These are phyloP conservation scores for Augochlorella aurata DNA, from an alignment of 2,888 invertebrate species.

Conservation along the genomic window DNA sequence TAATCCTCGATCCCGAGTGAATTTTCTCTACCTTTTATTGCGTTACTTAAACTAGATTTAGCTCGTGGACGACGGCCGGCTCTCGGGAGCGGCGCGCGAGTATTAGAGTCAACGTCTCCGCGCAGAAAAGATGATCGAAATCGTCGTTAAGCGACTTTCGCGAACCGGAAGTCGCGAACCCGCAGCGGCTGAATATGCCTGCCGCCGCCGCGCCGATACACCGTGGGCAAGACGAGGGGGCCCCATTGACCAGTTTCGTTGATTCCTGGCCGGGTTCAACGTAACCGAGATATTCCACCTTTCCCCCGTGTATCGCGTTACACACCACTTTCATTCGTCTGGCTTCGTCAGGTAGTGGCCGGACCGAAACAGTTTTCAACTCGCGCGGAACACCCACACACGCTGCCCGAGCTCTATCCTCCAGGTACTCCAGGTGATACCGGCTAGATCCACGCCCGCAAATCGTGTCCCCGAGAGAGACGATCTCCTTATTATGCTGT, in stretches of 20 bases:
- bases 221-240: constrained; percentile 2
- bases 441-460: neutral
- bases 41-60: constrained; percentile 14
- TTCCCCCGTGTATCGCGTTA: constrained; percentile 60
- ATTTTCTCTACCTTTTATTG: constrained; percentile 7
- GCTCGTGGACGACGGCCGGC: neutral
- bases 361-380: constrained; percentile 54
- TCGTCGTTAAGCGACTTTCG: constrained; percentile 8
- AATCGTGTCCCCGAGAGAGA: neutral
- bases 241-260: constrained; percentile 49
- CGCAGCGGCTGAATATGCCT: neutral
- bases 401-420: neutral
- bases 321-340: constrained; percentile 61
- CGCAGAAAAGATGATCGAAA: constrained; percentile 15
- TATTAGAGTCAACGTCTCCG: constrained; percentile 11
- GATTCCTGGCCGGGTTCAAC: constrained; percentile 46
- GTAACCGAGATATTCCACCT: constrained; percentile 56
- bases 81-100: neutral
- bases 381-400: constrained; percentile 40
- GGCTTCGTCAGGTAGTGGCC: constrained; percentile 53
- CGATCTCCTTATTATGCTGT: neutral
- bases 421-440: neutral
- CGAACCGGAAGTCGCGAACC: constrained; percentile 27
- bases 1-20: neutral
- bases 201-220: neutral